Conservation (phyloP, 2,113 vertebrate species). For the Muntiacus muntjak region DNA sequence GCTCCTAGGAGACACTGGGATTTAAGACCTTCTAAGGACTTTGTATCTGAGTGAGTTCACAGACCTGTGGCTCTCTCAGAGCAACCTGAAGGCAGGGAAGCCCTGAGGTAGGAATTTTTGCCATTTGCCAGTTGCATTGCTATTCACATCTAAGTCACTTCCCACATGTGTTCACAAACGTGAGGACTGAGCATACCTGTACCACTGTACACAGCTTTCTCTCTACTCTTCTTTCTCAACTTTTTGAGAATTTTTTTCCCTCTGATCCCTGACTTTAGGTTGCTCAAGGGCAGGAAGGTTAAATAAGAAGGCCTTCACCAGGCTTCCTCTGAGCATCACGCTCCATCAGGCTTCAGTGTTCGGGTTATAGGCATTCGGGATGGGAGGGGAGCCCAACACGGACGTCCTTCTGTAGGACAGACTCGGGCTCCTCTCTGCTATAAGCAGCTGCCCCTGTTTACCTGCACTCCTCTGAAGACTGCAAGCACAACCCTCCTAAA, state of each 20-base stretch:
- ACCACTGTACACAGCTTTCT: background rate
- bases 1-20: background rate
- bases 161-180: background rate
- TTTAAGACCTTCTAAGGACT: background rate
- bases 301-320: background rate
- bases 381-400: background rate
- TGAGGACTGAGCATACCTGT: accelerated
- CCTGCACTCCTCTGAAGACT: background rate
- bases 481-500: background rate
- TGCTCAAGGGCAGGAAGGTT: background rate
- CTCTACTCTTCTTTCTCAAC: background rate
- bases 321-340: background rate
- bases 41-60: background rate
- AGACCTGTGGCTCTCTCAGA: background rate
- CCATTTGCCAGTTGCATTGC: background rate
- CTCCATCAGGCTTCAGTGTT: background rate
- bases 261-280: background rate
- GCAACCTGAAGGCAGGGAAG: background rate
- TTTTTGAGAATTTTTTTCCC: background rate
- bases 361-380: background rate
- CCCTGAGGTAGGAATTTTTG: background rate
- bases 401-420: background rate
- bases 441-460: background rate
- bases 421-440: background rate
- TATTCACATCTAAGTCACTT: background rate